These are phyloP conservation scores for Spicauda simplicius DNA, from an alignment of 2,888 invertebrate species.

Conservation along the genomic window DNA sequence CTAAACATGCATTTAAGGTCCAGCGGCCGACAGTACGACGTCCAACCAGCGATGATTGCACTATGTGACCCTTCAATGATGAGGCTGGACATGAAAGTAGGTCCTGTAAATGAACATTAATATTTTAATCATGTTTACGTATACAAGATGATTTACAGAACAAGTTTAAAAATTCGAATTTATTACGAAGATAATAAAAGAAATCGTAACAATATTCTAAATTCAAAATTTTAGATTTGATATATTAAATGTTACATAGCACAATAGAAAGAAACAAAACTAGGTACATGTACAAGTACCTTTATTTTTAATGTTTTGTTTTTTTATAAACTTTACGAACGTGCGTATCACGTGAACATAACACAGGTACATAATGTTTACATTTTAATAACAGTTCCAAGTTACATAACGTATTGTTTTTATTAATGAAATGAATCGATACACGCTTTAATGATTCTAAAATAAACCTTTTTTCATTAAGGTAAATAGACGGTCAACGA, in stretches of 20 bases:
- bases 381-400: neutral
- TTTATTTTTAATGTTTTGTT: neutral
- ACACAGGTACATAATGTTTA: slow-evolving; percentile 4
- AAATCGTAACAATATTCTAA: too few species aligned
- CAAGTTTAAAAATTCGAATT: too few species aligned
- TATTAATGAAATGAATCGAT: slow-evolving; percentile 7
- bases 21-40: slow-evolving; percentile 85
- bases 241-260: too few species aligned
- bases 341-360: neutral
- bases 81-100: slow-evolving; percentile 78
- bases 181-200: too few species aligned
- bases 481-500: slow-evolving; percentile 13
- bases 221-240: too few species aligned
- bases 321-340: neutral
- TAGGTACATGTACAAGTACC: neutral
- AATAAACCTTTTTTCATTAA: slow-evolving; percentile 48
- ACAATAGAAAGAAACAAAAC: too few species aligned
- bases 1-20: slow-evolving; percentile 86
- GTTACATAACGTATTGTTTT: slow-evolving; percentile 22
- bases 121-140: too few species aligned
- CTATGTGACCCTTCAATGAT: slow-evolving; percentile 79
- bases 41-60: slow-evolving; percentile 84
- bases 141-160: too few species aligned
- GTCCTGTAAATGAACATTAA: slow-evolving; percentile 64
- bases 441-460: slow-evolving; percentile 32